Evolutionary conservation across 2,888 invertebrate genomes (phyloP).

Genomic region (Drosophila testacea): DNA sequence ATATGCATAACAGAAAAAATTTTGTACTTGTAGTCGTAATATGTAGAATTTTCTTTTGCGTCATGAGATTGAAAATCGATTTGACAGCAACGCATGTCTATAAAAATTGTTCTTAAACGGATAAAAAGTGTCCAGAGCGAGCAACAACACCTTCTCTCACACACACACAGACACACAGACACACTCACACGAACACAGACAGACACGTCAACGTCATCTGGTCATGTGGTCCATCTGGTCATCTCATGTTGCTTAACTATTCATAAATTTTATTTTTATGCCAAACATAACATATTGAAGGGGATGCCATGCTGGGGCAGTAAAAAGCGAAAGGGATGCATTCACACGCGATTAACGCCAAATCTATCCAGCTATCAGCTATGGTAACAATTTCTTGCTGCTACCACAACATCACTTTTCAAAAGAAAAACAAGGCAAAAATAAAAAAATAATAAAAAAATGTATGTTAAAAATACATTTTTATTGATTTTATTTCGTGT

Average conservation of each 20-base stretch:
- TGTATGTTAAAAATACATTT: slow-evolving; percentile 61
- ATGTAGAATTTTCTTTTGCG: slow-evolving; percentile 38
- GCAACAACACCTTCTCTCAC: not conserved
- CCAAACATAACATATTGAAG: too few species aligned
- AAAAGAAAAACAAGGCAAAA: slow-evolving; percentile 10
- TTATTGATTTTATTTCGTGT: slow-evolving; percentile 58
- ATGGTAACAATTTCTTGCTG: slow-evolving; percentile 11
- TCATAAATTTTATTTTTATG: slow-evolving; percentile 48
- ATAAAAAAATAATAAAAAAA: not conserved
- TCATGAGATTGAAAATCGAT: slow-evolving; percentile 58
- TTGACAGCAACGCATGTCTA: slow-evolving; percentile 35
- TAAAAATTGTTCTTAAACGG: slow-evolving; percentile 25
- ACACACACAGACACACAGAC: not conserved
- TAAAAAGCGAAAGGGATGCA: slow-evolving; percentile 57
- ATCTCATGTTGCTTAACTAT: slow-evolving; percentile 44
- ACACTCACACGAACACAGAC: too few species aligned
- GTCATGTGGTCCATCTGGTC: slow-evolving; percentile 37
- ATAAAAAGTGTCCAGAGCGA: slow-evolving; percentile 17
- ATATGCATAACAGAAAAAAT: slow-evolving; percentile 1
- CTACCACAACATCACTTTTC: slow-evolving; percentile 35
- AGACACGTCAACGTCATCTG: not conserved
- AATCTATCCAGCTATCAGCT: slow-evolving; percentile 19
- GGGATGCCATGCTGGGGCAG: not conserved
- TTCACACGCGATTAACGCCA: slow-evolving; percentile 66
- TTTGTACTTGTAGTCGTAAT: not conserved